Conservation (phyloP, 2,888 invertebrate genomes). For the Parnassius mnemosyne region DNA sequence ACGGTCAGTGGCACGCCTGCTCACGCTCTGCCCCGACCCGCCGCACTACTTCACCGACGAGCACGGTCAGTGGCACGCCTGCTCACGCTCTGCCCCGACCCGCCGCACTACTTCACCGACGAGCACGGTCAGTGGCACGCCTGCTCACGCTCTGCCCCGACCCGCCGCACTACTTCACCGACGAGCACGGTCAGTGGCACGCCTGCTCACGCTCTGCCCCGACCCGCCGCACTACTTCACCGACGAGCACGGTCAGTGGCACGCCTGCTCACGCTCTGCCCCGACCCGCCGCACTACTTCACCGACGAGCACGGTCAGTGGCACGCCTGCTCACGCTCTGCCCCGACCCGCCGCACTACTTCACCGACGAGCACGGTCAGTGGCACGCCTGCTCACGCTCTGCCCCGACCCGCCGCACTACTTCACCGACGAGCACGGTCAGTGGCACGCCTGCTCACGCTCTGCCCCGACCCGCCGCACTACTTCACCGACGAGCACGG, state of each 20-base stretch:
- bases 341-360: conserved; percentile 61
- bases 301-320: conserved; percentile 45
- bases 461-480: conserved; percentile 58
- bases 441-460: conserved; percentile 36
- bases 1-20: conserved; percentile 41
- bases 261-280: conserved; percentile 39
- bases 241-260: conserved; percentile 46
- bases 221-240: conserved; percentile 62
- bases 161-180: conserved; percentile 59
- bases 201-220: conserved; percentile 40
- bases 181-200: conserved; percentile 45
- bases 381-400: conserved; percentile 38
- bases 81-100: conserved; percentile 46
- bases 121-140: conserved; percentile 42
- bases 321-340: conserved; percentile 40
- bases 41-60: conserved; percentile 58
- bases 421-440: conserved; percentile 49
- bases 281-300: conserved; percentile 62
- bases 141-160: conserved; percentile 45
- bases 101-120: conserved; percentile 59
- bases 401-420: conserved; percentile 60
- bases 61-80: conserved; percentile 40
- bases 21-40: conserved; percentile 49
- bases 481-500: conserved; percentile 51
- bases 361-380: conserved; percentile 45